Conservation (phyloP, 2,797 vertebrate species). For the Molossus alvarezi region DNA sequence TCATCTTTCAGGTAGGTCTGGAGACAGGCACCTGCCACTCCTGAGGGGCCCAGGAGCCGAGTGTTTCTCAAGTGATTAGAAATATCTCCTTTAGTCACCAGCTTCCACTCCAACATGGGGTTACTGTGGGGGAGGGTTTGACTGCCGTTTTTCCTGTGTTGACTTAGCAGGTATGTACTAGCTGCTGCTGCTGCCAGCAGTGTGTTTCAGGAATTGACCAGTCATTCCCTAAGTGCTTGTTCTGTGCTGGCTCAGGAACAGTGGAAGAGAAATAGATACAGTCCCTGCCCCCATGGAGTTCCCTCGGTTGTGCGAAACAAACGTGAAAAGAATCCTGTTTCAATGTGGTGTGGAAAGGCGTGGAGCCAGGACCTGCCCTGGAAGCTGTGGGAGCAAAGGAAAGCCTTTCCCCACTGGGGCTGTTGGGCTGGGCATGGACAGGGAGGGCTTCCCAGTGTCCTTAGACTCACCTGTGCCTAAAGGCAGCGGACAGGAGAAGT, state of each 20-base stretch:
- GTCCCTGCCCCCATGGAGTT: neutral
- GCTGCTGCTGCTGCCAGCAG: neutral
- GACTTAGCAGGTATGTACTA: neutral
- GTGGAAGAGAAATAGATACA: neutral
- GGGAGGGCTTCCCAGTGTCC: neutral
- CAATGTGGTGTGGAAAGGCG: neutral
- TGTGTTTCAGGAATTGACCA: neutral
- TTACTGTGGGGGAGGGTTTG: neutral
- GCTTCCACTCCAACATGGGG: too few species aligned
- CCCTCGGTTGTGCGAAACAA: neutral
- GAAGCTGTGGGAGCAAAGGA: neutral
- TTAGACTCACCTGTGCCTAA: neutral
- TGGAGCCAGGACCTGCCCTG: neutral
- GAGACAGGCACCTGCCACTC: neutral
- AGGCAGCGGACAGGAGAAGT: neutral
- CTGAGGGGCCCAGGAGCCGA: neutral
- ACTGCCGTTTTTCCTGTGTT: neutral
- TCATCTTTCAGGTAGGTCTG: conserved; percentile 96
- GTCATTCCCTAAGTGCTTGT: neutral
- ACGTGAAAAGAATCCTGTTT: neutral
- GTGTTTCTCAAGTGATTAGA: neutral
- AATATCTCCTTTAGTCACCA: neutral
- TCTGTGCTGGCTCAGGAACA: neutral
- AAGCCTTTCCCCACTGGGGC: neutral
- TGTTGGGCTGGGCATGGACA: neutral